Evolutionary conservation across 2,797 vertebrate genomes (phyloP).

Genomic region (Pseudotriccus pelzelni): DNA sequence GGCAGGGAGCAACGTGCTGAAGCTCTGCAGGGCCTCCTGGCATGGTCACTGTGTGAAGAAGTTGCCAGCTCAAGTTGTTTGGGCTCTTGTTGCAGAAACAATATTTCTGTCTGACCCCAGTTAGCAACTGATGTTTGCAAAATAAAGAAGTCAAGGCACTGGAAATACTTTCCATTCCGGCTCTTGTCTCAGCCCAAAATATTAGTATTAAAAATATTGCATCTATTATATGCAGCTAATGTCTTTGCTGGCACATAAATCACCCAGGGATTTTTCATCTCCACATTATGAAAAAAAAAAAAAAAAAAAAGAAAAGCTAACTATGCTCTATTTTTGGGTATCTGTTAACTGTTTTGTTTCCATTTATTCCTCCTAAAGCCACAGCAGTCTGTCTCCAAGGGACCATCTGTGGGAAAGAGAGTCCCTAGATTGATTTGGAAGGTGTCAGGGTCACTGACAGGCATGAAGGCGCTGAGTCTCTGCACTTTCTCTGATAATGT

Average conservation of each 20-base stretch:
- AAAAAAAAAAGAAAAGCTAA: not conserved
- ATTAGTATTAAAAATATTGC: slow-evolving; percentile 67
- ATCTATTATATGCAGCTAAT: slow-evolving; percentile 52
- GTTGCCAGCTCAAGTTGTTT: slow-evolving; percentile 56
- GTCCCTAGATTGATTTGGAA: not conserved
- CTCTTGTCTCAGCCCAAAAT: slow-evolving; percentile 64
- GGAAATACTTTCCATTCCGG: slow-evolving; percentile 67
- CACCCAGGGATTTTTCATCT: slow-evolving; percentile 42
- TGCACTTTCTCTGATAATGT: slow-evolving; percentile 15
- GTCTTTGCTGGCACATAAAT: slow-evolving; percentile 51
- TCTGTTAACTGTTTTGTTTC: slow-evolving; percentile 33
- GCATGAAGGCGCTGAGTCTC: slow-evolving; percentile 36
- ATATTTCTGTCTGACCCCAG: slow-evolving; percentile 68
- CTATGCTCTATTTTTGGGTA: not conserved
- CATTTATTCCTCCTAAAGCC: not conserved
- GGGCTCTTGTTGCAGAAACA: slow-evolving; percentile 65
- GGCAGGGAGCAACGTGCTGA: not conserved
- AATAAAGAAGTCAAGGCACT: slow-evolving; percentile 70
- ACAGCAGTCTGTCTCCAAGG: slow-evolving; percentile 42
- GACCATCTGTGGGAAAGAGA: slow-evolving; percentile 57
- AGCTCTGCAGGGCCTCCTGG: slow-evolving; percentile 31
- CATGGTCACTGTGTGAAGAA: not conserved
- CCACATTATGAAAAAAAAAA: not conserved
- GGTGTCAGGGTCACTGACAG: slow-evolving; percentile 13
- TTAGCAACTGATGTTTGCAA: slow-evolving; percentile 72